Evolutionary conservation across 2,797 vertebrate genomes (phyloP).

Genomic region (Adelosebastes latens): DNA sequence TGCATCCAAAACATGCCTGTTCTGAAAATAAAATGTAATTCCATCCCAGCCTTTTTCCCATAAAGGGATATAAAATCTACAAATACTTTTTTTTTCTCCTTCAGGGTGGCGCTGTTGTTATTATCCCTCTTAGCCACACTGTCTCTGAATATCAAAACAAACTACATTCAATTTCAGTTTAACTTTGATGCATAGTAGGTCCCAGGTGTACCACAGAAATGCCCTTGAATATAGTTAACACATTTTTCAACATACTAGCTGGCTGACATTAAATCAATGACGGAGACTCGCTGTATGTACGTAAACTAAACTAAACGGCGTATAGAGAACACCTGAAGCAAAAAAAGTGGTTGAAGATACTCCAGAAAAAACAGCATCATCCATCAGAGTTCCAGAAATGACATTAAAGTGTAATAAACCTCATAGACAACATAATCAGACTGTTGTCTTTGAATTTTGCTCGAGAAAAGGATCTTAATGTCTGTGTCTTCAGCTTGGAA

Average conservation of each 20-base stretch:
- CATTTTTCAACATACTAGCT: constrained; percentile 17
- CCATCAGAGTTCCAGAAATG: background rate
- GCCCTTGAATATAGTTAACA: constrained; percentile 9
- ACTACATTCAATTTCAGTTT: background rate
- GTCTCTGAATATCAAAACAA: constrained; percentile 18
- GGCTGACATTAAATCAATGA: constrained; percentile 19
- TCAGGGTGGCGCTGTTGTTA: background rate
- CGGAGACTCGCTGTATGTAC: background rate
- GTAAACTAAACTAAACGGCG: background rate
- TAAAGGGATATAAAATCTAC: constrained; percentile 10
- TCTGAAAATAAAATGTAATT: constrained; percentile 33
- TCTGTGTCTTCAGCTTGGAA: background rate
- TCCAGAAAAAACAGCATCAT: background rate
- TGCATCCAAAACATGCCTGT: constrained; percentile 1
- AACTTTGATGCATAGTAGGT: background rate
- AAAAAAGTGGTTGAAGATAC: background rate
- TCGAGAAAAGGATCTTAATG: no score
- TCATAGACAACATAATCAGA: background rate
- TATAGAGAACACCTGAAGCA: background rate
- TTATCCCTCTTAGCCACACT: constrained; percentile 1
- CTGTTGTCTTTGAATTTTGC: background rate
- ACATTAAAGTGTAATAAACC: background rate
- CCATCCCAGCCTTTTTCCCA: background rate
- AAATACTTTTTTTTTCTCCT: constrained; percentile 5
- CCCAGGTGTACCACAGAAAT: background rate